phyloP scores from a whole-genome alignment of 2,888 invertebrate genomes.

The Liposcelis brunnea region DNA sequence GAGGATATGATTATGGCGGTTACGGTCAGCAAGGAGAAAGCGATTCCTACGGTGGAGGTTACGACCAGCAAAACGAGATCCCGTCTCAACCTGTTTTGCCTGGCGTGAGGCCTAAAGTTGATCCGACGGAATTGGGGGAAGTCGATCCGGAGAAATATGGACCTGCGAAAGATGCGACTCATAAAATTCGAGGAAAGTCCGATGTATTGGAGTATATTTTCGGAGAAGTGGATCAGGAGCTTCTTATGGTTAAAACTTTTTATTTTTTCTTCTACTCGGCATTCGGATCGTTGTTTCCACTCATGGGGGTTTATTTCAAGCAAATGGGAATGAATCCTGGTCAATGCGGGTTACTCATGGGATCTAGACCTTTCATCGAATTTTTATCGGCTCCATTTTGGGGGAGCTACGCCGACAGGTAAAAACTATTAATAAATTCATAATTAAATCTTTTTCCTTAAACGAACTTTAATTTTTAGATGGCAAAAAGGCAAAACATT shows the following conservation, averaged over 20 bases:
- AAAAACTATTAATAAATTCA: conserved; percentile 18
- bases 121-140: conserved; percentile 68
- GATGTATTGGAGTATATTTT: conserved; percentile 69
- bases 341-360: conserved; percentile 86
- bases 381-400: conserved; percentile 95
- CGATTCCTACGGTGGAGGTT: neutral
- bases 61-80: conserved; percentile 2
- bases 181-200: conserved; percentile 74
- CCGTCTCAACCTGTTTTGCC: conserved; percentile 15
- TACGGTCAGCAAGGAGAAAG: conserved; percentile 1
- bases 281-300: conserved; percentile 92
- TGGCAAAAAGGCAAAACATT: conserved; percentile 76
- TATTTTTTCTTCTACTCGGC: conserved; percentile 99
- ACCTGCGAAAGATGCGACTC: conserved; percentile 71
- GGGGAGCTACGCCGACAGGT: conserved; percentile 86
- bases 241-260: conserved; percentile 90
- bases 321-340: conserved; percentile 98
- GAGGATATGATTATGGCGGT: neutral
- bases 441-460: neutral
- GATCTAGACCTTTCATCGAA: conserved; percentile 91
- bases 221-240: conserved; percentile 68
- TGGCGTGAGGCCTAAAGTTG: conserved; percentile 51
- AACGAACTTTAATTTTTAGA: conserved; percentile 25
- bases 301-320: conserved; percentile 99
- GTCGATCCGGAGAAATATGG: conserved; percentile 67